phyloP scores from a whole-genome alignment of 2,888 invertebrate genomes.

The Pegoplata infirma region DNA sequence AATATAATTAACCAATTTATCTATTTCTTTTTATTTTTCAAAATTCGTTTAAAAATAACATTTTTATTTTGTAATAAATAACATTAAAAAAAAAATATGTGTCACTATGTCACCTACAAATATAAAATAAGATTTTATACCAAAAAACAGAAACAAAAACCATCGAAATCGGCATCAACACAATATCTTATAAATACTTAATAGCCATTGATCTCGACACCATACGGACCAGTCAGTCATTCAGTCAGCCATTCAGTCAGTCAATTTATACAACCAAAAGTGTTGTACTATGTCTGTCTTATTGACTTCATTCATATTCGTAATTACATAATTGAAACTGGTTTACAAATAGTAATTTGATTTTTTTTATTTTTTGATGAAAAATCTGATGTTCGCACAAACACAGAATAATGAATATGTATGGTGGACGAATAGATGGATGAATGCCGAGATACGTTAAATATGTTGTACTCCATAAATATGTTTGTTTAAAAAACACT shows the following conservation, averaged over 20 bases:
- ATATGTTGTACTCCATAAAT: no score
- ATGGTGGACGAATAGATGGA: background rate
- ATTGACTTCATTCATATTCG: slow-evolving; percentile 11
- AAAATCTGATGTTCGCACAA: slow-evolving; percentile 9
- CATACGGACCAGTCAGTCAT: no score
- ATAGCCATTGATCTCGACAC: background rate
- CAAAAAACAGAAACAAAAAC: background rate
- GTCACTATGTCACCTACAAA: slow-evolving; percentile 21
- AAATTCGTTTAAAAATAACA: background rate
- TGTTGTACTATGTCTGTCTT: background rate
- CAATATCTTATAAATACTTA: background rate
- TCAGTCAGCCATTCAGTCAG: no score
- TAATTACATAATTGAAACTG: slow-evolving; percentile 44
- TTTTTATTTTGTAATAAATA: background rate
- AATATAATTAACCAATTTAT: background rate
- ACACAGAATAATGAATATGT: slow-evolving; percentile 6
- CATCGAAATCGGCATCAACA: background rate
- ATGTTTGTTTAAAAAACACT: no score
- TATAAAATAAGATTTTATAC: background rate
- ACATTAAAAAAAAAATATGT: slow-evolving; percentile 1
- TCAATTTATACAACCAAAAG: slow-evolving; percentile 15
- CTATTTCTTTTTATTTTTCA: background rate
- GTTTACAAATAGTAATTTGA: slow-evolving; percentile 9
- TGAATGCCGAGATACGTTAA: no score
- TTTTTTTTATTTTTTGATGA: background rate